phyloP scores from a whole-genome alignment of 2,113 vertebrate genomes.

The human region GRCh38 chr5:55857501-55858000 shows the following conservation, averaged over 20 bases:
- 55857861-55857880: not conserved
- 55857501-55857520: not conserved
- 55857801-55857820: not conserved
- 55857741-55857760: not conserved
- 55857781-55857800: not conserved
- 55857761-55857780: not conserved
- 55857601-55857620: not conserved
- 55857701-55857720: not conserved
- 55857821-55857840: not conserved
- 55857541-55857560: not conserved
- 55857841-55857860: not conserved
- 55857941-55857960: not conserved
- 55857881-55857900: not conserved
- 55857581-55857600: not conserved
- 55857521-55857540: not conserved
- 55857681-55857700: not conserved
- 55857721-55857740: not conserved
- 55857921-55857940: not conserved
- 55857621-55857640: not conserved
- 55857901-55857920: not conserved
- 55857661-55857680: not conserved
- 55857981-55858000: not conserved
- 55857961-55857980: not conserved
- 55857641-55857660: not conserved
- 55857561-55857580: not conserved